Base-by-base conservation (phyloP, 2,113 vertebrate genomes). In the Rhizomys pruinosus region DNA sequence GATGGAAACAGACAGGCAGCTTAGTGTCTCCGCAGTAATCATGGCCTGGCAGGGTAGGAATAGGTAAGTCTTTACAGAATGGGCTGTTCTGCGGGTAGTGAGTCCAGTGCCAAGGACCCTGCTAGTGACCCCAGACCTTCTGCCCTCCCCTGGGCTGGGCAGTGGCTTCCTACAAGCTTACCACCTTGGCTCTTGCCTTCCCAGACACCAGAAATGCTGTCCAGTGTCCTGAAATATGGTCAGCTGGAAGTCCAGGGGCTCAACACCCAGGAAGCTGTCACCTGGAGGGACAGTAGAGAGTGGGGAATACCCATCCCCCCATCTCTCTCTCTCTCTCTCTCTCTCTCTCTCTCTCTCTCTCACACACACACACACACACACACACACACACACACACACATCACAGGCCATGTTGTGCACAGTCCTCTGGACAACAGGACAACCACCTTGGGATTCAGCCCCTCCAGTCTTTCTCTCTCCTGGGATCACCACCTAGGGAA, bases 1-100 rank as follows among this genome's bases (percentile, higher is more conserved):
- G 93, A 96, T 97, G 87, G 94, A 95, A 96, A 92, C 78, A 89
- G 97, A 92, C 93, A 95, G 95, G 95, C 96, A 97, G 87, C 96
- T 98, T 94, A 94, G 96, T 97, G 95, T 55, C 0, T 0, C 0
- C 0, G 89, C 42, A 9, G 3, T 0, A 3, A 23, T 29, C 8
- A 47, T 39, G 47, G 29, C 59, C 13, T 34, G 69, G 44, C 71
- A 71, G 23, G 37, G 23, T 13, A 39, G n/a, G 76, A 57, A 57
- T 69, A 39, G 0, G 69, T 20, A 5, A 44, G 71, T 73, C 39
- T n/a, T 91, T 57, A 59, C 39, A 34, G 57, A 15, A 20, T 12
- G 63, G n/a, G 55, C 10, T 1, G 1, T 25, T 9, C 13, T 23
- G 47, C 37, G 13, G 23, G 10, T 1, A 15, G 44, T 25, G 12